Conservation (phyloP, 2,113 vertebrate genomes). For the Strix uralensis region DNA sequence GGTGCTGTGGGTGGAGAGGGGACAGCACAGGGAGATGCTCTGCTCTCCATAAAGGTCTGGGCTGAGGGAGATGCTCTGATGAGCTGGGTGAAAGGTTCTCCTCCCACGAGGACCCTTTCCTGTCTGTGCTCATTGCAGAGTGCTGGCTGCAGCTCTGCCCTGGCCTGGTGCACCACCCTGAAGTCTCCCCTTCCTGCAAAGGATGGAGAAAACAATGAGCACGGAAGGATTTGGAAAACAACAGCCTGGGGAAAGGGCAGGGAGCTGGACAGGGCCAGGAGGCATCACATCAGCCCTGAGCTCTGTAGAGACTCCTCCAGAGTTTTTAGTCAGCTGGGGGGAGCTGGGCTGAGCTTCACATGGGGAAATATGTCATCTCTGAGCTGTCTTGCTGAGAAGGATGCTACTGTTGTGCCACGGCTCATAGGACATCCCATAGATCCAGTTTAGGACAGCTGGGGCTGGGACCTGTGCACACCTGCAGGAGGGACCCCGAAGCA, state of each 20-base stretch:
- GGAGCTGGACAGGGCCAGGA: neutral
- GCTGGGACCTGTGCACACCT: neutral
- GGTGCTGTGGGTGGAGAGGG: neutral
- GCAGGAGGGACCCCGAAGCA: neutral
- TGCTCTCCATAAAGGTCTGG: neutral
- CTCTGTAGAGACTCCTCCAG: neutral
- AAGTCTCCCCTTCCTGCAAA: neutral
- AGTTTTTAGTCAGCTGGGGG: neutral
- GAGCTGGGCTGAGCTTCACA: neutral
- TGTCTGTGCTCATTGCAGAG: rapidly evolving
- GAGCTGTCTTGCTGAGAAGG: neutral
- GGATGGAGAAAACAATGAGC: neutral
- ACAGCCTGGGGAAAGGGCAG: neutral
- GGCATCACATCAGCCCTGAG: neutral
- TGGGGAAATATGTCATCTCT: neutral
- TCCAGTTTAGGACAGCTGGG: neutral
- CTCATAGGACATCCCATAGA: rapidly evolving
- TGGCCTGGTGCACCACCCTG: neutral
- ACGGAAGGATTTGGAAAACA: neutral
- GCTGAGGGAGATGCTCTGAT: neutral
- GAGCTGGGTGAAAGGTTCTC: neutral
- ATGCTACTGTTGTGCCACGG: neutral
- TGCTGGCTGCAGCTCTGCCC: neutral
- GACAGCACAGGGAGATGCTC: neutral
- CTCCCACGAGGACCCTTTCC: neutral